Conservation (phyloP, 2,888 invertebrate genomes). For the Oscheius myriophilus region DNA sequence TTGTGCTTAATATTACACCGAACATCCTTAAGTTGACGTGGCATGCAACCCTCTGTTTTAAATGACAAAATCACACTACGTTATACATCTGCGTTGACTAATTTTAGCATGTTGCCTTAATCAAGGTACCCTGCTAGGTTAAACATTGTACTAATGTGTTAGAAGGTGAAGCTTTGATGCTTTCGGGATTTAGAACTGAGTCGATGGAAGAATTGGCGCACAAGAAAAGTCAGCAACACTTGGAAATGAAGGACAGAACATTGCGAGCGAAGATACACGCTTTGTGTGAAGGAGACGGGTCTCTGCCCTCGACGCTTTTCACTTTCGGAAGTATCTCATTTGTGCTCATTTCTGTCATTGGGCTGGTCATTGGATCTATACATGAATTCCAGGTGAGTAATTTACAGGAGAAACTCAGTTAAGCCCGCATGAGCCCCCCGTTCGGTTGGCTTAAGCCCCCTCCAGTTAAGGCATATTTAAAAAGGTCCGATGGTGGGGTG, state of each 20-base stretch:
- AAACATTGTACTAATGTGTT: no score
- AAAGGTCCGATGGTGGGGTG: no score
- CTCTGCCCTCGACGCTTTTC: constrained; percentile 60
- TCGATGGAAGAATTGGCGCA: constrained; percentile 61
- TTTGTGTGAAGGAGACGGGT: constrained; percentile 65
- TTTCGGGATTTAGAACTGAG: constrained; percentile 51
- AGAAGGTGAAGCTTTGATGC: not conserved
- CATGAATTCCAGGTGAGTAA: constrained; percentile 61
- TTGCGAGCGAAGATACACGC: constrained; percentile 53
- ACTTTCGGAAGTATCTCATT: constrained; percentile 64
- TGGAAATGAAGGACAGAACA: constrained; percentile 51
- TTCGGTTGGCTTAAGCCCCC: no score
- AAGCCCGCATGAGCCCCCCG: no score
- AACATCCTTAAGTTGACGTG: no score
- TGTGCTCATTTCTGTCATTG: constrained; percentile 65
- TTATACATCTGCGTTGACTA: no score
- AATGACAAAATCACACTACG: no score
- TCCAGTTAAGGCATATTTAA: no score
- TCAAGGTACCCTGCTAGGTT: no score
- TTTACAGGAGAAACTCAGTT: no score
- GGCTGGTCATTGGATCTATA: constrained; percentile 65
- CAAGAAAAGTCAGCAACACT: constrained; percentile 49
- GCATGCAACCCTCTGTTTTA: no score
- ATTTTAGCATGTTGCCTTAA: no score
- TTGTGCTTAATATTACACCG: not conserved